Evolutionary conservation across 2,113 vertebrate species (phyloP).

Genomic region (Clarias macrocephalus): DNA sequence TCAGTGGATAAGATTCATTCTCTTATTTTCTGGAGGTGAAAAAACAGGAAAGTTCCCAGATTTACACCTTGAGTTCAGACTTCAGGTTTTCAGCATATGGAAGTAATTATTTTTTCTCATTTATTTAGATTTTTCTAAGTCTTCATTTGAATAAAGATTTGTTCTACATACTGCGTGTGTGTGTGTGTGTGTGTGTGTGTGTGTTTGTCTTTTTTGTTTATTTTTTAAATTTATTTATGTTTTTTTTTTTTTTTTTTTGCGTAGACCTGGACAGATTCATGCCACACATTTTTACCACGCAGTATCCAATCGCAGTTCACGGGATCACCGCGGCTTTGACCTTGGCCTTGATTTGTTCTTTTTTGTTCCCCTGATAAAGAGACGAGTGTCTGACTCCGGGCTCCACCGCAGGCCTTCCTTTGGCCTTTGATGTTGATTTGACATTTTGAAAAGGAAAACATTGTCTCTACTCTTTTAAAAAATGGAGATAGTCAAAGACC

Average conservation of each 20-base stretch:
- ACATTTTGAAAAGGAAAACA: slow-evolving; percentile 16
- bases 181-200: background rate
- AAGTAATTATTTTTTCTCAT: background rate
- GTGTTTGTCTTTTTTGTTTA: too few relatives aligned
- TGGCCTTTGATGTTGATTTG: background rate
- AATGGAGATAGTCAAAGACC: background rate
- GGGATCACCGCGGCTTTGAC: background rate
- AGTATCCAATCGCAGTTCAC: background rate
- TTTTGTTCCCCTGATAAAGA: slow-evolving; percentile 18
- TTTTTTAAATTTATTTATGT: too few relatives aligned
- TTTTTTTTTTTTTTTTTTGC: too few relatives aligned
- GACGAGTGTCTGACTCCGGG: background rate
- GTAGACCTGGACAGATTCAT: background rate
- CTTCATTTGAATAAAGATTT: background rate
- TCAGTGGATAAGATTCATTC: background rate
- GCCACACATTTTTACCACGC: background rate
- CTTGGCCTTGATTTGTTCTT: slow-evolving; percentile 20
- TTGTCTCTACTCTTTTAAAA: background rate
- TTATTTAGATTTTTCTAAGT: background rate
- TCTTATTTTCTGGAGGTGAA: background rate
- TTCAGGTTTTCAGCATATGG: background rate
- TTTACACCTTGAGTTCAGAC: background rate
- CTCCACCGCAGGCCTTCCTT: slow-evolving; percentile 3
- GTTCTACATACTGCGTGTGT: background rate
- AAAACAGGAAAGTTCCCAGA: background rate